Percentiles rank a stretch among this genome's conserved stretches.
These are phyloP conservation scores for Drosophila meridionalis DNA, from an alignment of 2,888 invertebrate species.

Conservation along the genomic window DNA sequence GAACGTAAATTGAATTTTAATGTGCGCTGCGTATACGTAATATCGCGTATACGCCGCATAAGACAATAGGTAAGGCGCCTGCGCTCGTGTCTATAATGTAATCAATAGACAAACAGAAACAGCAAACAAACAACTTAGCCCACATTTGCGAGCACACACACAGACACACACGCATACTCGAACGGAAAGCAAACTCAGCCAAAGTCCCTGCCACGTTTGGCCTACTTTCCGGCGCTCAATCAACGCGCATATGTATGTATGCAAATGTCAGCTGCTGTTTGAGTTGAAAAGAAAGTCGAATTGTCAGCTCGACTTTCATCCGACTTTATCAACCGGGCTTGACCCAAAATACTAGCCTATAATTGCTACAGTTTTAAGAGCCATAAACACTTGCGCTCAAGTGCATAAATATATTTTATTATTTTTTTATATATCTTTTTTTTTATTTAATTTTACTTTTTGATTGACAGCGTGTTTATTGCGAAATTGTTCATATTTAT, in stretches of 20 bases:
- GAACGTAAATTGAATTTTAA: constrained; percentile 73
- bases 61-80: constrained; percentile 11
- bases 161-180: constrained; percentile 10
- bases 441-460: constrained; percentile 14
- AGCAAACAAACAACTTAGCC: constrained; percentile 55
- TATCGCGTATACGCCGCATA: constrained; percentile 18
- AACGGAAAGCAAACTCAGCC: neutral
- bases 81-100: constrained; percentile 49
- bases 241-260: constrained; percentile 5
- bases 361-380: neutral
- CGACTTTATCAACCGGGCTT: neutral
- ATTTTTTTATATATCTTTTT: constrained; percentile 2
- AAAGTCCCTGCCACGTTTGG: constrained; percentile 34
- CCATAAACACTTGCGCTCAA: constrained; percentile 3
- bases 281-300: neutral
- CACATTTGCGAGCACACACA: constrained; percentile 37
- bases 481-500: constrained; percentile 59
- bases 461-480: constrained; percentile 54
- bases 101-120: constrained; percentile 58
- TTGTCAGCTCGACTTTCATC: no score
- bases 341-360: neutral
- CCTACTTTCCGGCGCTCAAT: constrained; percentile 56
- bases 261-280: constrained; percentile 18
- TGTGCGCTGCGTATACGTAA: constrained; percentile 27
- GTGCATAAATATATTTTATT: neutral